Percentiles rank a stretch among this genome's conserved stretches.
These are phyloP conservation scores for Phaethon lepturus DNA, from an alignment of 2,113 vertebrate genomes.

Conservation along the genomic window DNA sequence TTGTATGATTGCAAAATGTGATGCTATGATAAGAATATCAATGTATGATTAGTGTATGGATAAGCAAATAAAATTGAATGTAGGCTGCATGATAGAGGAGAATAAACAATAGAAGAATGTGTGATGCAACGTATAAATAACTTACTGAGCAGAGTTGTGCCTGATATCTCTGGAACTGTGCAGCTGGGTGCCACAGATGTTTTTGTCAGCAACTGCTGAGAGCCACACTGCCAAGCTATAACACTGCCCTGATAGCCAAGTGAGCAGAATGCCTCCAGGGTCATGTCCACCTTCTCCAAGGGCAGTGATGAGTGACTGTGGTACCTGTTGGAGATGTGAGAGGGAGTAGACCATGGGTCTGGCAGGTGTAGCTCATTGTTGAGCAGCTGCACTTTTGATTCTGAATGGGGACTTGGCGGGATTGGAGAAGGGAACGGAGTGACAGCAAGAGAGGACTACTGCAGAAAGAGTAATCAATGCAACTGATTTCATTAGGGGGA, in stretches of 20 bases:
- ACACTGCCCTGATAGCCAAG: background rate
- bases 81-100: background rate
- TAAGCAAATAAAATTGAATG: background rate
- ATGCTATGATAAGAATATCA: background rate
- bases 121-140: background rate
- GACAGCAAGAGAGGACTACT: background rate
- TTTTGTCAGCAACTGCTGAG: background rate
- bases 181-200: background rate
- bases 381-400: background rate
- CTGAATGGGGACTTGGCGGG: background rate
- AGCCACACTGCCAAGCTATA: background rate
- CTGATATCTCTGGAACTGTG: background rate
- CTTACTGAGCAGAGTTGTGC: background rate
- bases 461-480: background rate
- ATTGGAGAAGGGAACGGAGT: background rate
- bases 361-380: fast-evolving
- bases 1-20: background rate
- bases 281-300: background rate
- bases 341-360: background rate
- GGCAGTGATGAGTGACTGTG: fast-evolving
- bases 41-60: background rate
- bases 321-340: fast-evolving
- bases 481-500: background rate
- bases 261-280: background rate
- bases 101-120: background rate